Conservation (phyloP, 2,113 vertebrate species). For the Eulemur macaco region DNA sequence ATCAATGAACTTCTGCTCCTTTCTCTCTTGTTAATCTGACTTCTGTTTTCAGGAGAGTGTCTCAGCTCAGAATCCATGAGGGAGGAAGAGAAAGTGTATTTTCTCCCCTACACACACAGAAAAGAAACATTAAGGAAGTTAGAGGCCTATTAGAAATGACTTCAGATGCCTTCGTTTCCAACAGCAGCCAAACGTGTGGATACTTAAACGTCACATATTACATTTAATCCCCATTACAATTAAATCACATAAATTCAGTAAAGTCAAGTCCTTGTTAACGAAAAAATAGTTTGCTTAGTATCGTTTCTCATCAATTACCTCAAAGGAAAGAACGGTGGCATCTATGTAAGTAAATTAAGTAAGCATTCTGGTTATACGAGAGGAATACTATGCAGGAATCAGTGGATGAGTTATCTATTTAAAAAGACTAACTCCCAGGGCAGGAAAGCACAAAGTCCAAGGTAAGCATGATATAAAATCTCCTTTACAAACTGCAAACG, state of each 20-base stretch:
- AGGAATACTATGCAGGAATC: neutral
- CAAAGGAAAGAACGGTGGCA: neutral
- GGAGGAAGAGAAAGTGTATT: neutral
- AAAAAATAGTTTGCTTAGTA: accelerated
- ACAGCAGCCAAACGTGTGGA: accelerated
- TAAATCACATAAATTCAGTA: neutral
- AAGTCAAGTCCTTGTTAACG: neutral
- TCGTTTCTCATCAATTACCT: too few relatives aligned
- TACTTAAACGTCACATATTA: neutral
- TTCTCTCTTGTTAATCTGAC: neutral
- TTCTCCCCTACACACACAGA: neutral
- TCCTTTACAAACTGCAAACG: neutral
- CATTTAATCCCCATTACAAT: neutral
- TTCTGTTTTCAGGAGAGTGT: neutral
- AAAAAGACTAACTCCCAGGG: neutral
- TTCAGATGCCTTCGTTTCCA: neutral
- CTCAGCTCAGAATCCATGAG: neutral
- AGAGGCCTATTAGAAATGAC: neutral
- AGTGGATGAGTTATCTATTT: too few relatives aligned
- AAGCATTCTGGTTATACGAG: neutral
- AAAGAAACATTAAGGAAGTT: neutral
- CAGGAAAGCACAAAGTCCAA: neutral
- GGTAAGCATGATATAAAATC: neutral
- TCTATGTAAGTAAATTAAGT: accelerated
- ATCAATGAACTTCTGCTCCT: neutral